Evolutionary conservation across 2,888 invertebrate genomes (phyloP).

Genomic region (Calephelis perditalis): DNA sequence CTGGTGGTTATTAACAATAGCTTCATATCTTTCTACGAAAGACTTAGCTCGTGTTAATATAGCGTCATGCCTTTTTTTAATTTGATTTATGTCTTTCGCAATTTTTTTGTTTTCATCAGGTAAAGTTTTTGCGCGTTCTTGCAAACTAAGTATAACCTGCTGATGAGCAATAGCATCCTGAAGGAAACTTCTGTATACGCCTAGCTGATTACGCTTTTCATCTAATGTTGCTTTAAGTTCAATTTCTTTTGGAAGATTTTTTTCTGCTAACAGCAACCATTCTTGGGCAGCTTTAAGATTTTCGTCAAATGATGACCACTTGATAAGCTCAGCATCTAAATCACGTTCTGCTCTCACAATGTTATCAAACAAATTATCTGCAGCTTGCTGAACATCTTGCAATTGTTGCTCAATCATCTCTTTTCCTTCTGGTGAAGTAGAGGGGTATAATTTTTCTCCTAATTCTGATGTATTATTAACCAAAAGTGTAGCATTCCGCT

Average conservation of each 20-base stretch:
- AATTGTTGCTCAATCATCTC: slow-evolving; percentile 90
- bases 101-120: slow-evolving; percentile 88
- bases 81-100: slow-evolving; percentile 82
- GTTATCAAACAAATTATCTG: slow-evolving; percentile 89
- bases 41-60: slow-evolving; percentile 84
- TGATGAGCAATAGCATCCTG: slow-evolving; percentile 92
- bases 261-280: slow-evolving; percentile 88
- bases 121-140: slow-evolving; percentile 87
- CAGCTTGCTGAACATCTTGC: slow-evolving; percentile 88
- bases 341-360: slow-evolving; percentile 88
- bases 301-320: slow-evolving; percentile 95
- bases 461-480: slow-evolving; percentile 91
- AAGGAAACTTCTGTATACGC: slow-evolving; percentile 87
- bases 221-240: slow-evolving; percentile 91
- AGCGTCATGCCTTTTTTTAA: slow-evolving; percentile 85
- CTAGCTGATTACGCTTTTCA: slow-evolving; percentile 93
- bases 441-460: slow-evolving; percentile 92
- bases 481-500: slow-evolving; percentile 84
- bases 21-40: slow-evolving; percentile 91
- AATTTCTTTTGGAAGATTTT: slow-evolving; percentile 86
- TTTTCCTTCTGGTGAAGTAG: slow-evolving; percentile 91
- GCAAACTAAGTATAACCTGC: slow-evolving; percentile 89
- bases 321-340: slow-evolving; percentile 88
- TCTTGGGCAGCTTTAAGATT: slow-evolving; percentile 85
- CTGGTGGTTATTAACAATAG: slow-evolving; percentile 92